Base-by-base conservation (phyloP, 2,113 vertebrate genomes). In the Sebastes fasciatus region DNA sequence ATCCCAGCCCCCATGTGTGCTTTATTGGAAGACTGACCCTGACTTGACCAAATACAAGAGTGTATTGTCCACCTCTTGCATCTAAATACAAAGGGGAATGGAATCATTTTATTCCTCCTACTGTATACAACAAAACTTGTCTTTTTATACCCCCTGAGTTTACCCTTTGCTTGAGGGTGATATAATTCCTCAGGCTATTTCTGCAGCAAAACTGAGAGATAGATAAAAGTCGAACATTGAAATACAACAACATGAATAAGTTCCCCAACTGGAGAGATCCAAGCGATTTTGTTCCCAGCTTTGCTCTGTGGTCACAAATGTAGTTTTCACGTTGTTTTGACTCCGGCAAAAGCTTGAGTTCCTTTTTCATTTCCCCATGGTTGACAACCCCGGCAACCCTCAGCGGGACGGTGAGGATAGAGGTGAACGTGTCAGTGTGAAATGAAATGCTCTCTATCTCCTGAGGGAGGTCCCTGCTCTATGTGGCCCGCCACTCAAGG, bases 361-460 rank as follows among this genome's bases (percentile, higher is more conserved):
- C 83, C 72, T 89, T 88, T 91, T 93, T 94, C 75, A 92, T 94
- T 91, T 92, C 91, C 92, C 77, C 87, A 84, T 13, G 72, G 85
- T 88, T 92, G 91, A 93, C 94, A 93, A 87, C 87, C 89, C 89
- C 77, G 14, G 86, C 82, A 91, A 86, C 74, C 90, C 93, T 84
- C 92, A 34, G 88, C 23, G 74, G 92, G 92, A 84, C 43, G 60
- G 82, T 48, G 82, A 83, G 86, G 89, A 91, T 83, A 87, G 88
- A 93, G 93, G 88, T 91, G 94, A 94, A 93, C 21, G 52, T 93
- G 91, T 94, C 90, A 93, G 88, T 87, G 91, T 90, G 90, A 94
- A 93, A 93, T 93, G 90, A 94, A 94, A 93, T 91, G 90, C 90
- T 91, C 89, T 88, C 86, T 82, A 80, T 92, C 83, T 93, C 92